These are phyloP conservation scores for Hydroisotoma schaefferi DNA, from an alignment of 2,888 invertebrate genomes.

Conservation along the genomic window DNA sequence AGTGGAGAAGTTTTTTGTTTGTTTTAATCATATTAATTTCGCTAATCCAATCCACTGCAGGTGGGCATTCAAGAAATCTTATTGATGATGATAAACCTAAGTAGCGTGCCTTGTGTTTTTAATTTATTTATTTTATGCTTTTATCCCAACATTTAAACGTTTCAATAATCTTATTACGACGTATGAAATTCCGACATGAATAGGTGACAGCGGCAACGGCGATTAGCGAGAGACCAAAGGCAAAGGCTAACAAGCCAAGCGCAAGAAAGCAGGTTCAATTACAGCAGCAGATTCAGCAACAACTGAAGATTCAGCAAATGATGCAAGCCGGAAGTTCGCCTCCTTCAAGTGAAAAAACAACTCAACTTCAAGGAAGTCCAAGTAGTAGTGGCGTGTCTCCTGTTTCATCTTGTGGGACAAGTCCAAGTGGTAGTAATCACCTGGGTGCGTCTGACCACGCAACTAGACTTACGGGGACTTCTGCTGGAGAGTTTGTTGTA, in stretches of 20 bases:
- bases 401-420: constrained; percentile 8
- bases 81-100: no score
- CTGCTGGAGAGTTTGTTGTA: neutral
- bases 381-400: constrained; percentile 3
- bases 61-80: no score
- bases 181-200: constrained; percentile 1
- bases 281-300: constrained; percentile 53
- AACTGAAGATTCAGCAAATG: constrained; percentile 55
- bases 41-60: no score
- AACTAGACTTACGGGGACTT: neutral
- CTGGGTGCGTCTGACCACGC: neutral
- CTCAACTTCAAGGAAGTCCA: neutral
- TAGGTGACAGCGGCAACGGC: constrained; percentile 58
- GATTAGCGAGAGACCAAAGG: constrained; percentile 78
- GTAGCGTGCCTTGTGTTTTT: no score
- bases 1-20: no score
- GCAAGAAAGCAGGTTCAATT: constrained; percentile 52
- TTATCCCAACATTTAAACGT: no score
- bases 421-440: constrained; percentile 7
- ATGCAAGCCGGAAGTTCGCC: constrained; percentile 51
- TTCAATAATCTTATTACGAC: no score
- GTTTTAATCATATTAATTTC: no score
- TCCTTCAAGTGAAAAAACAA: neutral
- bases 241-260: constrained; percentile 56
- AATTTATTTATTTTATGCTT: no score